Evolutionary conservation across 2,113 vertebrate species (phyloP), one percentile per base, ranked within the genome.

Genomic region (Calypte anna): DNA sequence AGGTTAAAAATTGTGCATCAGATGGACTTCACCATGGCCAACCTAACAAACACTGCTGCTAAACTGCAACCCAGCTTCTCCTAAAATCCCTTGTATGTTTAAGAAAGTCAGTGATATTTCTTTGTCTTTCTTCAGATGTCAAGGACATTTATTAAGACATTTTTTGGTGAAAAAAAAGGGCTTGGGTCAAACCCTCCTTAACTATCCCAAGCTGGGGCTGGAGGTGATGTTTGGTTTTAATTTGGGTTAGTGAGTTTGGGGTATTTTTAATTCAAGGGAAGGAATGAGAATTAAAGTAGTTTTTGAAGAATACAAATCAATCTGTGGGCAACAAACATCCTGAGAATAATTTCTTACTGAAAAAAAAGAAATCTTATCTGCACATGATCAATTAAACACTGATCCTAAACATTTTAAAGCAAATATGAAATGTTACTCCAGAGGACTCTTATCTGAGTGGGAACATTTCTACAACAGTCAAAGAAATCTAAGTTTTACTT

Each of bases 381-480:
- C 53, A 69, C 64, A 64, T 61, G 31, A 92, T 83, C 63, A 76
- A 48, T 86, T 64, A 92, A 72, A 90, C 33, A 90, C 43, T 27
- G 66, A 90, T 90, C 86, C 69, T 70, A 78, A 88, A 83, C 50
- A 70, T 68, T 88, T 81, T 94, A 88, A 90, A 90, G 79, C 40
- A 90, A 92, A 61, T 64, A 87, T 23, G 64, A 95, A 95, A 96
- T 51, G 68, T 82, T 91, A 93, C 90, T 94, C 88, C 57, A 78
- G 91, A 93, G 79, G 44, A 88, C 93, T 95, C 68, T 62, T 82
- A 79, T 63, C 67, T 96, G 95, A 95, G 93, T 96, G 94, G 93
- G 94, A 96, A 96, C 95, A 96, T 88, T 96, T 96, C 95, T 93
- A 91, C 93, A 91, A 91, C 94, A 90, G 76, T 78, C 57, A 74